These are phyloP conservation scores for Indri indri DNA, from an alignment of 2,113 vertebrate species.

Conservation along the genomic window DNA sequence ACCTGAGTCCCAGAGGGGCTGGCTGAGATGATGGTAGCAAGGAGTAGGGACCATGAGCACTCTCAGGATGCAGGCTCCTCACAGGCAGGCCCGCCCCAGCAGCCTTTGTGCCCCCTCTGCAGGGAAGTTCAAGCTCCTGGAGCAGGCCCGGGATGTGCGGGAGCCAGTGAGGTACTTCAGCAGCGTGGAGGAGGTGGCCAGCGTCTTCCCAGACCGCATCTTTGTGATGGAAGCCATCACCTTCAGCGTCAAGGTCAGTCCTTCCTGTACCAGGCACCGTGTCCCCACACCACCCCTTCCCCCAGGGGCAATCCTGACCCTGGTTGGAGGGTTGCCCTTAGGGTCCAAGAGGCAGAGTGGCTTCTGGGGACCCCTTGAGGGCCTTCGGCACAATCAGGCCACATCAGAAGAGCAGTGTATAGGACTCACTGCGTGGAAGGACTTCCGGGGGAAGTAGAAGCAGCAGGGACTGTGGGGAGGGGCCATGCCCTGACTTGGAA, in stretches of 20 bases:
- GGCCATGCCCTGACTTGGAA: not conserved
- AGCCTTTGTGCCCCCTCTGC: not conserved
- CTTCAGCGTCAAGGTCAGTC: constrained; percentile 96
- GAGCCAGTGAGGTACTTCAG: constrained; percentile 97
- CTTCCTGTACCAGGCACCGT: not conserved
- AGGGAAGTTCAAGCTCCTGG: constrained; percentile 99
- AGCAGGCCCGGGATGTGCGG: constrained; percentile 95
- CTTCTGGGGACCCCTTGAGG: not conserved
- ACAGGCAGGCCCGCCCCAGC: not conserved
- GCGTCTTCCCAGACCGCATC: constrained; percentile 95
- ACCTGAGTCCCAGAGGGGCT: not conserved
- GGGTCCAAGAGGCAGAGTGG: not conserved
- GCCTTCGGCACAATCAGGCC: not conserved
- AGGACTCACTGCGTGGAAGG: not conserved
- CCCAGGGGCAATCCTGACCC: not conserved
- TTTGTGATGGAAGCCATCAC: constrained; percentile 99
- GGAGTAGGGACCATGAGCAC: not conserved
- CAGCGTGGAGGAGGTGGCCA: constrained; percentile 98
- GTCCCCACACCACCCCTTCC: too few relatives aligned
- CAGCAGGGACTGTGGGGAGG: not conserved
- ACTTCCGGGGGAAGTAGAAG: not conserved
- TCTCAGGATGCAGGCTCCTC: not conserved
- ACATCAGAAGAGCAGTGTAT: not conserved
- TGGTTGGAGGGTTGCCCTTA: not conserved
- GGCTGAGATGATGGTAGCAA: not conserved